These are phyloP conservation scores for Andrena fulva DNA, from an alignment of 2,888 invertebrate species.

Conservation along the genomic window DNA sequence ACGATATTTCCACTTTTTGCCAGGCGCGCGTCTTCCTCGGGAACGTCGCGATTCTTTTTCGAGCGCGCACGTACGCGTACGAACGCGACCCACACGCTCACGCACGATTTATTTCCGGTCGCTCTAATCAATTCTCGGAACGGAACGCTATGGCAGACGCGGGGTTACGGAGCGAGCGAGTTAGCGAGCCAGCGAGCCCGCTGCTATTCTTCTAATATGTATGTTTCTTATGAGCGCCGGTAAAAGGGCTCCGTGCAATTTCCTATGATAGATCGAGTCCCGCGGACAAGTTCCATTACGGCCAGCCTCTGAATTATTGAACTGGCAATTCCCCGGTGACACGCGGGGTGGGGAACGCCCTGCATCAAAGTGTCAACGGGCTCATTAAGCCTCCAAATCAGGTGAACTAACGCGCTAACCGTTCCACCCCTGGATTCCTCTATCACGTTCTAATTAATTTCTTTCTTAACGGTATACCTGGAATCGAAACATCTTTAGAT, in stretches of 20 bases:
- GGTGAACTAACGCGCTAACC: slow-evolving; percentile 74
- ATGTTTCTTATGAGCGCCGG: slow-evolving; percentile 77
- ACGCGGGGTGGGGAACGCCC: slow-evolving; percentile 72
- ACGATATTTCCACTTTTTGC: slow-evolving; percentile 47
- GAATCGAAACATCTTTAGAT: slow-evolving; percentile 14
- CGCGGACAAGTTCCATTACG: slow-evolving; percentile 83
- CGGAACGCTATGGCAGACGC: slow-evolving; percentile 63
- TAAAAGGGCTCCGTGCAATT: slow-evolving; percentile 81
- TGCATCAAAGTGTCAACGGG: slow-evolving; percentile 82
- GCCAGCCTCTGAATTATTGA: slow-evolving; percentile 82
- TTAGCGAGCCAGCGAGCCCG: slow-evolving; percentile 62
- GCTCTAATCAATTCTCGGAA: slow-evolving; percentile 78
- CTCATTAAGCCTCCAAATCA: slow-evolving; percentile 81
- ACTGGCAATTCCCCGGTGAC: slow-evolving; percentile 81
- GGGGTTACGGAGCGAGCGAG: slow-evolving; percentile 53
- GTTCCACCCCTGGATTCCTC: slow-evolving; percentile 59
- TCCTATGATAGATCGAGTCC: slow-evolving; percentile 83
- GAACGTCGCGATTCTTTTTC: slow-evolving; percentile 37
- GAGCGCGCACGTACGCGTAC: slow-evolving; percentile 6
- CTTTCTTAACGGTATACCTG: neutral
- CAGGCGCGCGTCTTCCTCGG: slow-evolving; percentile 3
- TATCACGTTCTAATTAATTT: slow-evolving; percentile 40
- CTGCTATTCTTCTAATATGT: slow-evolving; percentile 78
- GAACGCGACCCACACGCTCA: slow-evolving; percentile 46
- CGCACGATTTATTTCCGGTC: slow-evolving; percentile 76